A percentile compares a stretch with the other conserved stretches of the same genome.
Evolutionary conservation across 2,113 vertebrate genomes (phyloP).

Genomic region (Climacteris rufus): DNA sequence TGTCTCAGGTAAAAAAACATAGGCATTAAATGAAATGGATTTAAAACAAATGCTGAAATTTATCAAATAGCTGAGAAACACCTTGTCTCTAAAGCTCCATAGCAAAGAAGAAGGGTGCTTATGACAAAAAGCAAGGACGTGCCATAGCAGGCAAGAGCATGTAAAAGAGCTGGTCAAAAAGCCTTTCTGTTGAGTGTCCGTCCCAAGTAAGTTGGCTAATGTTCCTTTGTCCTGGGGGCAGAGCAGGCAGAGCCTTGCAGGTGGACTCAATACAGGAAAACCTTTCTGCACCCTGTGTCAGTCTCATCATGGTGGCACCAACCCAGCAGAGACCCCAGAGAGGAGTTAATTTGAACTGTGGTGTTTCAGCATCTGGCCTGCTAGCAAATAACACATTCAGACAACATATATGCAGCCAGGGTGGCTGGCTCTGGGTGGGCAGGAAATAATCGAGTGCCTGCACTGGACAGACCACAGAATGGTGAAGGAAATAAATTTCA

Average conservation of each 20-base stretch:
- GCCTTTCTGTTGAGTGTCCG: neutral
- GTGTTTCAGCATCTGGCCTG: neutral
- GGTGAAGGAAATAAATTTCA: neutral
- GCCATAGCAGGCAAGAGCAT: neutral
- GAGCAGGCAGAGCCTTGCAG: neutral
- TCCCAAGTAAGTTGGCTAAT: neutral
- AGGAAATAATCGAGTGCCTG: neutral
- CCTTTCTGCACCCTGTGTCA: neutral
- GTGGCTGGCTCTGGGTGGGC: neutral
- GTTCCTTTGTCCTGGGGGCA: neutral
- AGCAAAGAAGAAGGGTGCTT: neutral
- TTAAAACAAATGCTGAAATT: constrained; percentile 1
- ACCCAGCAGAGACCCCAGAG: neutral
- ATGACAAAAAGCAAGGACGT: neutral
- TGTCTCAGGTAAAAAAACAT: neutral
- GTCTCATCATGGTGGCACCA: neutral
- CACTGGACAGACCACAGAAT: neutral
- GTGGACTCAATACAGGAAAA: neutral
- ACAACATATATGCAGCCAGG: neutral
- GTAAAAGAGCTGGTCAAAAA: neutral
- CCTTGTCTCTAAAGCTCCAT: neutral
- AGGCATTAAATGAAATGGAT: neutral
- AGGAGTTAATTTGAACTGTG: accelerated
- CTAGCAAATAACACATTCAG: neutral
- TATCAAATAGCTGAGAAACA: neutral